Base-by-base conservation (phyloP, 2,888 invertebrate species). In the Cephus rjabovi region DNA sequence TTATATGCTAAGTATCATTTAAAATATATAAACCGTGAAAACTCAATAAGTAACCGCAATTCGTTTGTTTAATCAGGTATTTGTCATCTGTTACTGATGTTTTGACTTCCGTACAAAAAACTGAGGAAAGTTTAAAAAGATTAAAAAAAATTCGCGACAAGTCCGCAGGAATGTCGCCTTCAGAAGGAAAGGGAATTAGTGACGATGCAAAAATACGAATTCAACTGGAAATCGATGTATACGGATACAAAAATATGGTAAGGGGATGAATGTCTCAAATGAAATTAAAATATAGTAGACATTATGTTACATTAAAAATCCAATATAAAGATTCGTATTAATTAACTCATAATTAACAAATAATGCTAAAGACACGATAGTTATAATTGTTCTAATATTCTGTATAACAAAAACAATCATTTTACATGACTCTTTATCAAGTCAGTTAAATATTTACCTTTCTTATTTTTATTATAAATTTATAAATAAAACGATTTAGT, bases 141-240 rank as follows among this genome's bases (percentile, higher is more conserved):
- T 93, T 99, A 89, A 98, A 98, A 92, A 96, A 96, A 91, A 95
- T 96, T 33, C 94, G 97, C 81, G 96, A 96, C 79, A 93, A 93
- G 88, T 91, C 93, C 12, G 87, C 87, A 15, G 90, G 89, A 77
- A 85, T 87, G 76, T 92, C 91, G 81, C 88, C 92, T 77, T 92
- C 90, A 79, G 95, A 94, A 81, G 92, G 90, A 82, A 93, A 93
- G 74, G 94, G 94, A n/a, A 92, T 95, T 82, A 95, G 95, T 35
- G 99, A 99, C 89, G 98, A 98, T 89, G 97, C 98, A 89, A 99
- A 99, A 92, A 99, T 99, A 89, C 94, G 98, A 73, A 93, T 96
- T 79, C 99, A 99, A 90, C 93, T 99, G 56, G 95, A 95, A 84
- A 94, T 98, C 33, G 99, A 99, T 92, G 96, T 98, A 1, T 93